phyloP scores from a whole-genome alignment of 2,888 invertebrate genomes.

The Heliconius erato region DNA sequence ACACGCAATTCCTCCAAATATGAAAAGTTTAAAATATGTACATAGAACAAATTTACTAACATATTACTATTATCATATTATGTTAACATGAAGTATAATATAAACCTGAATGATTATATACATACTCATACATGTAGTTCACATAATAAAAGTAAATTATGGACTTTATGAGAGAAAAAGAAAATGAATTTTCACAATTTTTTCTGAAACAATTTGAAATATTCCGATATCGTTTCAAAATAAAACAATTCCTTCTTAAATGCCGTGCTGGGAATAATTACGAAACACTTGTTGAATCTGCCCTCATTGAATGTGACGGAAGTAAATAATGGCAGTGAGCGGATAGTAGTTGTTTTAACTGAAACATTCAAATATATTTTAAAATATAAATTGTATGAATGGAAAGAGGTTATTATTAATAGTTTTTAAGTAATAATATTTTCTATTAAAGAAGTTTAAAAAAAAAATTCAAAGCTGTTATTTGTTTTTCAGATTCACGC shows the following conservation, averaged over 20 bases:
- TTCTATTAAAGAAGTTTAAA: neutral
- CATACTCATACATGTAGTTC: neutral
- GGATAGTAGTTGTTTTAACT: conserved; percentile 9
- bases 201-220: neutral
- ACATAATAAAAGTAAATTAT: neutral
- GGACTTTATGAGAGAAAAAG: neutral
- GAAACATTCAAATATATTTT: conserved; percentile 15
- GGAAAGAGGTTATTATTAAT: neutral
- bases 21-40: no score
- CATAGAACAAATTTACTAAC: no score
- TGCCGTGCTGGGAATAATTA: conserved; percentile 26
- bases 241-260: conserved; percentile 25
- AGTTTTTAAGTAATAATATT: neutral
- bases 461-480: neutral
- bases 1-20: no score
- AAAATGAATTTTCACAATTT: neutral
- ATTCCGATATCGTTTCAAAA: neutral
- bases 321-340: conserved; percentile 21
- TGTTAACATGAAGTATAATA: no score
- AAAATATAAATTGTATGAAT: neutral
- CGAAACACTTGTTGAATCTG: conserved; percentile 33
- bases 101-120: neutral
- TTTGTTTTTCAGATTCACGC: neutral
- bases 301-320: conserved; percentile 30
- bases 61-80: no score